These are phyloP conservation scores for Venustaconcha ellipsiformis DNA, from an alignment of 1,140 invertebrate species.

Conservation along the genomic window DNA sequence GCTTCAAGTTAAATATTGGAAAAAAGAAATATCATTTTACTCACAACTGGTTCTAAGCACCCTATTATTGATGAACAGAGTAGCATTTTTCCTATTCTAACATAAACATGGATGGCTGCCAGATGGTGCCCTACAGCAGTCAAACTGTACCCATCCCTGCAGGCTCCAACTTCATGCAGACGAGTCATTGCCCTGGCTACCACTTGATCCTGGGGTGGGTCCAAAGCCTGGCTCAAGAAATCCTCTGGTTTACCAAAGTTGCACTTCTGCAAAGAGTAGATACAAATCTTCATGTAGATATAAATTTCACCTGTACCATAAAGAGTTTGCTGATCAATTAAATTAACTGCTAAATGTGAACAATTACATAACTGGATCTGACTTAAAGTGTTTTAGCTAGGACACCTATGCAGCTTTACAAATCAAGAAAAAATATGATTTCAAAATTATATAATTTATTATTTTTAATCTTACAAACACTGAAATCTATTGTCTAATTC, in stretches of 20 bases:
- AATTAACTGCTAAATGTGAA: background rate
- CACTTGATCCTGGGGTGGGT: constrained; percentile 51
- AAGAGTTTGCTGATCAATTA: background rate
- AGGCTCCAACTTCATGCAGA: constrained; percentile 58
- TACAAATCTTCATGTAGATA: constrained; percentile 1
- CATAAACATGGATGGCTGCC: constrained; percentile 91
- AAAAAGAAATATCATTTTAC: constrained; percentile 14
- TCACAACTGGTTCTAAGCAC: constrained; percentile 63
- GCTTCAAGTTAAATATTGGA: background rate
- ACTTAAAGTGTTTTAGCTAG: no score
- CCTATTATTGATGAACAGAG: constrained; percentile 73
- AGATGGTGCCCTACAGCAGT: constrained; percentile 90
- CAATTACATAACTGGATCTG: no score
- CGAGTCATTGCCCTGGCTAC: constrained; percentile 56
- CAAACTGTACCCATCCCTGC: constrained; percentile 68
- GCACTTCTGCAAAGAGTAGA: constrained; percentile 57
- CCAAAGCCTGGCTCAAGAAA: constrained; percentile 55
- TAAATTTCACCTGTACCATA: background rate
- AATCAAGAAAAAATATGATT: no score
- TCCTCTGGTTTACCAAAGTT: constrained; percentile 56
- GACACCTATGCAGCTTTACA: no score
- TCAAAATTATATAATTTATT: no score
- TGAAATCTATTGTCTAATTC: no score
- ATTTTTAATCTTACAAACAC: no score
- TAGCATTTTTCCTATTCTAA: constrained; percentile 95